Conservation (phyloP, 2,113 vertebrate genomes). For the Neogobius melanostomus region DNA sequence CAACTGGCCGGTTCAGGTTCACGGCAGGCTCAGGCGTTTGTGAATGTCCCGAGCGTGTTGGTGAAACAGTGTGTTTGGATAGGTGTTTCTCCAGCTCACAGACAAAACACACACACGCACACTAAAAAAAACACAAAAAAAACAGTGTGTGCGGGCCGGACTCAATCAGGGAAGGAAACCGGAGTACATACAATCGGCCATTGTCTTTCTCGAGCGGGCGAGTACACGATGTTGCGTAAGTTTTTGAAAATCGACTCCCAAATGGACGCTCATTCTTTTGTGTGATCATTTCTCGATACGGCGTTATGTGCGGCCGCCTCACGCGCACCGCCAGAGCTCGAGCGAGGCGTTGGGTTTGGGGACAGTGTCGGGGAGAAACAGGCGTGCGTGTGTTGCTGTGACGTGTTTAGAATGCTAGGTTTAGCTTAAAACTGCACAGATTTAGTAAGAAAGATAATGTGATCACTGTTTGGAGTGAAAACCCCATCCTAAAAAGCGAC, state of each 20-base stretch:
- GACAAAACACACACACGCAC: slow-evolving; percentile 61
- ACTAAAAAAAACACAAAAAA: too few relatives aligned
- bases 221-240: slow-evolving; percentile 63
- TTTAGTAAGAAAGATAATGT: too few relatives aligned
- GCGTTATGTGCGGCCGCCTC: not conserved
- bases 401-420: too few relatives aligned
- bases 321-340: not conserved
- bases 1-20: slow-evolving; percentile 41
- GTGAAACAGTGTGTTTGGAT: slow-evolving; percentile 82
- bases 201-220: slow-evolving; percentile 72
- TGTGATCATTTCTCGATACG: not conserved
- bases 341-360: too few relatives aligned
- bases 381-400: too few relatives aligned
- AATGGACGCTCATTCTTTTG: slow-evolving; percentile 39
- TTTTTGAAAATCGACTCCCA: slow-evolving; percentile 65
- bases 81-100: slow-evolving; percentile 78
- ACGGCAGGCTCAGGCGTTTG: slow-evolving; percentile 67
- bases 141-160: slow-evolving; percentile 38
- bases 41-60: slow-evolving; percentile 65
- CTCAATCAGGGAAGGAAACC: slow-evolving; percentile 85
- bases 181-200: slow-evolving; percentile 81
- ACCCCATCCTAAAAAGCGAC: too few relatives aligned
- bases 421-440: too few relatives aligned
- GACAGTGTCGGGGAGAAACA: too few relatives aligned
- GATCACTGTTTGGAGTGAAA: too few relatives aligned